Percentiles rank a stretch among this genome's conserved stretches.
Conservation (phyloP, 2,888 invertebrate species). For the Cantharis lateralis region DNA sequence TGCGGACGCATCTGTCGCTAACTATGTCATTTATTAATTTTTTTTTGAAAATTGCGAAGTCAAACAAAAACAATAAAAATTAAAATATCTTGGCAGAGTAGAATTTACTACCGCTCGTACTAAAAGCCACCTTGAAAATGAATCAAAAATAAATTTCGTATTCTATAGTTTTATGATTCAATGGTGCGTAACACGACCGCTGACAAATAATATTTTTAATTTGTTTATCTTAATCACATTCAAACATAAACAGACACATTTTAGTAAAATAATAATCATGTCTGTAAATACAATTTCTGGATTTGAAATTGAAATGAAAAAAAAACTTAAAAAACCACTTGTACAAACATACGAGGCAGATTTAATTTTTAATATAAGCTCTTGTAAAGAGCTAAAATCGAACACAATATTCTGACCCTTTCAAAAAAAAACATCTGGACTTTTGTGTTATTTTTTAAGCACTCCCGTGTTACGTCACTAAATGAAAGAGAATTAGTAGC, state of each 20-base stretch:
- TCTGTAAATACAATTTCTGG: conserved; percentile 39
- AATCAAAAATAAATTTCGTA: background rate
- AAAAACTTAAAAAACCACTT: conserved; percentile 32
- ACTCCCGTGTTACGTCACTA: conserved; percentile 29
- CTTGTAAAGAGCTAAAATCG: conserved; percentile 10
- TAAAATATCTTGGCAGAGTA: background rate
- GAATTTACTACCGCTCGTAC: background rate
- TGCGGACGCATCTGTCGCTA: background rate
- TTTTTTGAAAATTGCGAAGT: background rate
- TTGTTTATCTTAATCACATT: conserved; percentile 12
- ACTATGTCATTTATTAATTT: background rate
- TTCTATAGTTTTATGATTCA: background rate
- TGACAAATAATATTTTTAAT: conserved; percentile 2
- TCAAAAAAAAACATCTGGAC: conserved; percentile 37
- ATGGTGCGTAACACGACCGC: background rate
- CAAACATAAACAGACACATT: conserved; percentile 7
- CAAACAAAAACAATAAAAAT: background rate
- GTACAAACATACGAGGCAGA: conserved; percentile 32
- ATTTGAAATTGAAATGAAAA: conserved; percentile 34
- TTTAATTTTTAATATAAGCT: background rate
- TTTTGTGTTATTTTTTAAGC: conserved; percentile 31
- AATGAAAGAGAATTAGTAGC: background rate
- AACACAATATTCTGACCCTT: conserved; percentile 35
- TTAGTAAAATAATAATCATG: conserved; percentile 33
- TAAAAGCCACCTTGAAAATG: background rate